These are phyloP conservation scores for Progne subis DNA, from an alignment of 2,113 vertebrate species.

Conservation along the genomic window DNA sequence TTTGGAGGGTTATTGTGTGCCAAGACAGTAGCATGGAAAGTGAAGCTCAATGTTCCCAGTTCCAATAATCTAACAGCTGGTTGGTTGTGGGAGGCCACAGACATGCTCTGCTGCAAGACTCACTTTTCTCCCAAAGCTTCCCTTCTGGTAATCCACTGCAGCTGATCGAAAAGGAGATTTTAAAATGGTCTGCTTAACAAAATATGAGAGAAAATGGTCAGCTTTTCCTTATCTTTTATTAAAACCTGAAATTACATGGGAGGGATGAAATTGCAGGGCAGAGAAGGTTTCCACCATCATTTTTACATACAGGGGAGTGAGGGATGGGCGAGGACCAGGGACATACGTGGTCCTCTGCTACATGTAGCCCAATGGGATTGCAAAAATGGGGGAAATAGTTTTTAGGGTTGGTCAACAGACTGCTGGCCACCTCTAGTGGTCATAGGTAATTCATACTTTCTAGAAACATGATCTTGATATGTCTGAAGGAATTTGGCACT, in stretches of 20 bases:
- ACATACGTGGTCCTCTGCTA: background rate
- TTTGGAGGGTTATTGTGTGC: background rate
- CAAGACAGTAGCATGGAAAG: background rate
- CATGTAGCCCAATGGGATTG: background rate
- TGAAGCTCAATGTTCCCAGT: background rate
- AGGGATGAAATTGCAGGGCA: background rate
- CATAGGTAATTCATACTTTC: background rate
- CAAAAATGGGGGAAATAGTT: background rate
- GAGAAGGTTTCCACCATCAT: background rate
- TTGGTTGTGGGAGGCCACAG: background rate
- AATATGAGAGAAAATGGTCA: background rate
- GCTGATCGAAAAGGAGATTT: background rate
- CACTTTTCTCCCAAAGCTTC: background rate
- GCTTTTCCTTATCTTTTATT: background rate
- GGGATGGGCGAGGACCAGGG: background rate
- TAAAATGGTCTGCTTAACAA: background rate
- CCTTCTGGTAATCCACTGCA: background rate
- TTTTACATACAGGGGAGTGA: background rate
- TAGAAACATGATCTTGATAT: background rate
- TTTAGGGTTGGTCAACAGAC: background rate
- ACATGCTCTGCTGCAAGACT: background rate
- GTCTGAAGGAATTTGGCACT: background rate
- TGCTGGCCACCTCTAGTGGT: constrained; percentile 40
- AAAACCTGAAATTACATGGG: background rate
- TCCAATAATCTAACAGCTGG: background rate